Evolutionary conservation across 2,113 vertebrate genomes (phyloP).

Genomic region (Heterocephalus glaber): DNA sequence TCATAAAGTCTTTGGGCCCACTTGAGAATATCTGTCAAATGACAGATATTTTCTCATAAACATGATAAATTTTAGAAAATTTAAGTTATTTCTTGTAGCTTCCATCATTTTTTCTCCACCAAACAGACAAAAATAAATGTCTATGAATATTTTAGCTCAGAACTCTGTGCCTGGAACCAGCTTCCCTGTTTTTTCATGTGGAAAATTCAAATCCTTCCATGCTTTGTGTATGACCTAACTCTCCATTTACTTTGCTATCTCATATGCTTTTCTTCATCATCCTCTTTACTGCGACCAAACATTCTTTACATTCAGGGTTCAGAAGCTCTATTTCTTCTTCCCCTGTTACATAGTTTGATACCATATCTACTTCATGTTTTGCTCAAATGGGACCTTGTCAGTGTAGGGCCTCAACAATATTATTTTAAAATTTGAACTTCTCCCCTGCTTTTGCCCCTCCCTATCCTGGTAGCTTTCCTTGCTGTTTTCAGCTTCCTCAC

Average conservation of each 20-base stretch:
- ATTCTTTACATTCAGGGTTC: neutral
- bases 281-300: neutral
- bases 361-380: neutral
- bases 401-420: neutral
- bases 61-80: neutral
- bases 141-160: neutral
- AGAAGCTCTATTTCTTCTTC: too few species aligned
- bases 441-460: neutral
- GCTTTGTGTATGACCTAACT: neutral
- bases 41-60: neutral
- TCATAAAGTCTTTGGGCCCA: neutral
- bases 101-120: neutral
- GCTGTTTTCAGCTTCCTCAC: neutral
- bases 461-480: neutral
- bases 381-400: neutral
- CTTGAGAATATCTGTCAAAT: neutral
- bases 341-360: fast-evolving
- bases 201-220: neutral
- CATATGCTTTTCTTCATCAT: neutral
- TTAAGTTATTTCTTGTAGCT: neutral
- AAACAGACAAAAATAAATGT: neutral
- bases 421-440: neutral
- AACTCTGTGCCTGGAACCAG: neutral
- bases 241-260: neutral
- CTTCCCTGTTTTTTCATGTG: neutral